phyloP scores from a whole-genome alignment of 2,888 invertebrate species.

The Habroteleia sp. region DNA sequence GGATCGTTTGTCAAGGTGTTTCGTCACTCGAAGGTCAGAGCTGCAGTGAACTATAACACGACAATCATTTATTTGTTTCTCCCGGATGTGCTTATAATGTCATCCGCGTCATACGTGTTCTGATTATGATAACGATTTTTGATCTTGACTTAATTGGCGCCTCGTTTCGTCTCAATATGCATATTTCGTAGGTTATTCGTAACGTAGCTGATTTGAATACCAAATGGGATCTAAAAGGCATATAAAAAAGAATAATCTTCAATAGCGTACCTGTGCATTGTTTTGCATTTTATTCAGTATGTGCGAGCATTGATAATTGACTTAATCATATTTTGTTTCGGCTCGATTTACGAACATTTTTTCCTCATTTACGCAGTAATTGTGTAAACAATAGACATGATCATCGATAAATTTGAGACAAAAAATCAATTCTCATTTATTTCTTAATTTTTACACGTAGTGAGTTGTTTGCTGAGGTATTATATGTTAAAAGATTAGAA shows the following conservation, averaged over 20 bases:
- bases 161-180: slow-evolving; percentile 21
- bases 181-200: slow-evolving; percentile 21
- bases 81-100: slow-evolving; percentile 56
- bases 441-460: too few relatives aligned
- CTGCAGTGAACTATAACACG: slow-evolving; percentile 54
- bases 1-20: slow-evolving; percentile 57
- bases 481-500: too few relatives aligned
- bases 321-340: background rate
- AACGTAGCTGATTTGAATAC: slow-evolving; percentile 30
- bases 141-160: slow-evolving; percentile 40
- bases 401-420: too few relatives aligned
- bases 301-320: too few relatives aligned
- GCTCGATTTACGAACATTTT: slow-evolving; percentile 14
- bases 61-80: slow-evolving; percentile 52
- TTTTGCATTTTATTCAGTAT: slow-evolving; percentile 12
- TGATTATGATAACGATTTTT: slow-evolving; percentile 39
- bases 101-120: slow-evolving; percentile 41
- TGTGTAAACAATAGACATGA: slow-evolving; percentile 4
- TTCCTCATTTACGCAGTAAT: slow-evolving; percentile 10
- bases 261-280: background rate
- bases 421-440: too few relatives aligned
- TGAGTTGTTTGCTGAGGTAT: too few relatives aligned
- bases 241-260: too few relatives aligned
- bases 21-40: slow-evolving; percentile 50
- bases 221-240: too few relatives aligned